These are phyloP conservation scores for Menura novaehollandiae DNA, from an alignment of 2,113 vertebrate species.

Conservation along the genomic window DNA sequence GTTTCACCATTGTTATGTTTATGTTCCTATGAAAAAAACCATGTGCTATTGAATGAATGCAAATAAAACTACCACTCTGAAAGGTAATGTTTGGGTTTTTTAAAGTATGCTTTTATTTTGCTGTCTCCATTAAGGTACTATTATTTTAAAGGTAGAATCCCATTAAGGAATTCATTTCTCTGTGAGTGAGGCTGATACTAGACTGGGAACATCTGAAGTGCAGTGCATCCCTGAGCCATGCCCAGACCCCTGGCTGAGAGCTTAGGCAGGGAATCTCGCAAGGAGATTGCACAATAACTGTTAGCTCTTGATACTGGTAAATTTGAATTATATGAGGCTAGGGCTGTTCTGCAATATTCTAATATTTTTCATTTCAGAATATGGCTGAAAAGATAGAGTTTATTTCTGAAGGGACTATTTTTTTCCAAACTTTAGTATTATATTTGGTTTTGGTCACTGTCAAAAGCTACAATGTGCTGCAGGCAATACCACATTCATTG, in stretches of 20 bases:
- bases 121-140: neutral
- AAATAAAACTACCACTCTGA: constrained; percentile 29
- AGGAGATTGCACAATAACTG: neutral
- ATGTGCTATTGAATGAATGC: neutral
- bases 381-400: neutral
- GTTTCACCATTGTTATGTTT: neutral
- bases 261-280: neutral
- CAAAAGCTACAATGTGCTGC: neutral
- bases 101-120: neutral
- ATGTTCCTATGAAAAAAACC: neutral
- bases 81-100: neutral
- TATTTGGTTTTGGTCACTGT: neutral
- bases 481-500: neutral
- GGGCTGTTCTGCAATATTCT: neutral
- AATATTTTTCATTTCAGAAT: neutral
- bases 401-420: neutral
- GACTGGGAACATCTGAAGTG: neutral
- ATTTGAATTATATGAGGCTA: neutral
- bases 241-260: neutral
- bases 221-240: neutral
- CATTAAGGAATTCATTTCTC: neutral
- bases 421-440: neutral
- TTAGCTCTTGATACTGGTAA: neutral
- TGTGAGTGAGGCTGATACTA: neutral
- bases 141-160: neutral